phyloP scores from a whole-genome alignment of 2,888 invertebrate species.

The Sminthurinus aureus region DNA sequence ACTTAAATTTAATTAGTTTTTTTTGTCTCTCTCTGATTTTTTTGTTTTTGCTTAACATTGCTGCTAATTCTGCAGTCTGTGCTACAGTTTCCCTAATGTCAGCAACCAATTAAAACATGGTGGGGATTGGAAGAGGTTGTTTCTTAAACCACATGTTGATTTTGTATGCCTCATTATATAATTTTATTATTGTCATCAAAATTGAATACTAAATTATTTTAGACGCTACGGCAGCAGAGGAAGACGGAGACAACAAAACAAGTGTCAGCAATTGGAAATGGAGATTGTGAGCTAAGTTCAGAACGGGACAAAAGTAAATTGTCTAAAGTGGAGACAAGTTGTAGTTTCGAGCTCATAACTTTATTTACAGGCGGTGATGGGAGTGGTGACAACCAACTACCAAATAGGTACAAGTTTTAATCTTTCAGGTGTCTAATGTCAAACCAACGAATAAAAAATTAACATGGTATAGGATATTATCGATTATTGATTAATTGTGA shows the following conservation, averaged over 20 bases:
- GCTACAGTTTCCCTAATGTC: too few relatives aligned
- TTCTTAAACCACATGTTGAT: too few relatives aligned
- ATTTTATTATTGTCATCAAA: too few relatives aligned
- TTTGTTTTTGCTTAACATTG: too few relatives aligned
- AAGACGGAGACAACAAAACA: background rate
- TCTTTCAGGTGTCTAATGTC: background rate
- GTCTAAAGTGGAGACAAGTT: constrained; percentile 1
- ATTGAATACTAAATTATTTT: background rate
- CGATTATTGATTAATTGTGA: too few relatives aligned
- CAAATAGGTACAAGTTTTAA: background rate
- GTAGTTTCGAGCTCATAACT: constrained; percentile 30
- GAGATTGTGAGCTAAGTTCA: background rate
- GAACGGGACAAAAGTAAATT: background rate
- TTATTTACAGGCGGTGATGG: constrained; percentile 15
- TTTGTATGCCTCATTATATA: too few relatives aligned
- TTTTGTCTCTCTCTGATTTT: background rate
- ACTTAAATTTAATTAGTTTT: background rate
- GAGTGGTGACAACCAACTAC: background rate
- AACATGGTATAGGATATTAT: too few relatives aligned
- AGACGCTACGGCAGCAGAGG: constrained; percentile 3
- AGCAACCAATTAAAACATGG: too few relatives aligned
- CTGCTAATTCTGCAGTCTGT: too few relatives aligned
- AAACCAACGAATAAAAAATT: background rate
- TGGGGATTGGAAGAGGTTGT: too few relatives aligned
- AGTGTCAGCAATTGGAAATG: background rate